Percentiles rank a stretch among this genome's conserved stretches.
Evolutionary conservation across 2,797 vertebrate genomes (phyloP).

Genomic region (Peromyscus nudipes): DNA sequence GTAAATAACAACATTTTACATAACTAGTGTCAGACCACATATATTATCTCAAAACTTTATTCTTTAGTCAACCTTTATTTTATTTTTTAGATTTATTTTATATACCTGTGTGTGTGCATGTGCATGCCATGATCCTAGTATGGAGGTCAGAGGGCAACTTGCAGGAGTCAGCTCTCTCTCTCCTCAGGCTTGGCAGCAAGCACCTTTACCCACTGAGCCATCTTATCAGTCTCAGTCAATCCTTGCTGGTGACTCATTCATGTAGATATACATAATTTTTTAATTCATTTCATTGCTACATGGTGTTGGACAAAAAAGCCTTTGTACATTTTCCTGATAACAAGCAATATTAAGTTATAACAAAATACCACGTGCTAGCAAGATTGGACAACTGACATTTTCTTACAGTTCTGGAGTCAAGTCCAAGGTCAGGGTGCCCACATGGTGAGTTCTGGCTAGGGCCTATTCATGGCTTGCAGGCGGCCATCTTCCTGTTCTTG

Average conservation of each 20-base stretch:
- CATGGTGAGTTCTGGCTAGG: background rate
- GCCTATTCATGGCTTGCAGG: background rate
- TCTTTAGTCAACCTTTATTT: background rate
- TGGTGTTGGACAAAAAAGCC: background rate
- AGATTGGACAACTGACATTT: background rate
- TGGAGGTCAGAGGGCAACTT: background rate
- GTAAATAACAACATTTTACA: constrained; percentile 8
- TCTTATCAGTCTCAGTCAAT: background rate
- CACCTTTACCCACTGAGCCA: background rate
- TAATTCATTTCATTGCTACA: background rate
- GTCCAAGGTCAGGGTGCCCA: background rate
- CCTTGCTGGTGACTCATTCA: background rate
- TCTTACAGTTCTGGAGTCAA: background rate
- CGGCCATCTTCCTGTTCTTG: background rate
- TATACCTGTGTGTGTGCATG: too few relatives aligned
- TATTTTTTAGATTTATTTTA: background rate
- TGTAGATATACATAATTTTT: constrained; percentile 7
- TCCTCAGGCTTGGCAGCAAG: background rate
- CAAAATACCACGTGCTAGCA: background rate
- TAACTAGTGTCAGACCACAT: background rate
- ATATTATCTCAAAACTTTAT: constrained; percentile 1
- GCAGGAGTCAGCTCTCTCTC: background rate
- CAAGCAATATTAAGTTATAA: background rate
- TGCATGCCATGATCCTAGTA: background rate
- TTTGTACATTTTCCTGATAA: background rate